phyloP scores from a whole-genome alignment of 2,888 invertebrate species.

The Lamellibrachia satsuma region DNA sequence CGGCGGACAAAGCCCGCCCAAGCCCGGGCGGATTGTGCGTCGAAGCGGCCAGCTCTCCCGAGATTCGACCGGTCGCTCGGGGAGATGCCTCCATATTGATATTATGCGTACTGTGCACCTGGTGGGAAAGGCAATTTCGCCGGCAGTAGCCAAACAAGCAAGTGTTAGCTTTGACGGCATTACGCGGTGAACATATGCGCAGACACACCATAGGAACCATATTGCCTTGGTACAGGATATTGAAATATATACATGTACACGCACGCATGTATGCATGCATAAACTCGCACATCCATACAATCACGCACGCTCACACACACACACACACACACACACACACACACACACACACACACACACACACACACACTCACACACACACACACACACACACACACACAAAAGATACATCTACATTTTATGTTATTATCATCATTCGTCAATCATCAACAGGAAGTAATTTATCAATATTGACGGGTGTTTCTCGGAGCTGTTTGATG shows the following conservation, averaged over 20 bases:
- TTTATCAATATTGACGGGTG: too few species aligned
- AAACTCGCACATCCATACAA: not conserved
- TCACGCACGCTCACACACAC: not conserved
- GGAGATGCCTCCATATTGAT: not conserved
- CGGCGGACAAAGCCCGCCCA: slow-evolving; percentile 4
- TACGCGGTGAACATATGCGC: not conserved
- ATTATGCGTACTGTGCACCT: not conserved
- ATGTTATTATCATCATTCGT: too few species aligned
- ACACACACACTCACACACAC: too few species aligned
- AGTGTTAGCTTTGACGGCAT: not conserved
- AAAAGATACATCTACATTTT: not conserved
- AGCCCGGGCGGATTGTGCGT: not conserved
- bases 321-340: not conserved
- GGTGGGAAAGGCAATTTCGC: not conserved
- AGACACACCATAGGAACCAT: not conserved
- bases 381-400: not conserved
- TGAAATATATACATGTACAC: not conserved
- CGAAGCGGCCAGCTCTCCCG: not conserved
- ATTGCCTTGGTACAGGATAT: too few species aligned
- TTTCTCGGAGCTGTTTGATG: too few species aligned
- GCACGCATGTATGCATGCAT: not conserved
- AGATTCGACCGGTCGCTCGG: not conserved
- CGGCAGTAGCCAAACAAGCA: not conserved
- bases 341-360: too few species aligned
- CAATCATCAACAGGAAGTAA: too few species aligned